Evolutionary conservation across 2,888 invertebrate species (phyloP), one percentile per base, ranked within the genome.

Genomic region (Drosophila gaucha): DNA sequence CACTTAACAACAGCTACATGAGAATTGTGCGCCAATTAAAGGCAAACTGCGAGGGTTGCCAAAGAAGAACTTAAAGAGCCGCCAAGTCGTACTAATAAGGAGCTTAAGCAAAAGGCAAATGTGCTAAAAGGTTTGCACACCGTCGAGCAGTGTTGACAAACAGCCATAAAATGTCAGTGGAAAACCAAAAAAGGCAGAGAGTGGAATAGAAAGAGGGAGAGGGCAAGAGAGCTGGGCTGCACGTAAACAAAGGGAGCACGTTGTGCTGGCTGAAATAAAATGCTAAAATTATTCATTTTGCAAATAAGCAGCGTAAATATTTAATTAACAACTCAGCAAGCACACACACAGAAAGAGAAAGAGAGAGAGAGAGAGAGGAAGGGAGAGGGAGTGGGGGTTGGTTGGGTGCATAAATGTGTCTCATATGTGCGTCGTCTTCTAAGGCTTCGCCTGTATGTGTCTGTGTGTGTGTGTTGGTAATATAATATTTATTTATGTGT

Each of bases 291-390:
- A 89, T 86, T 88, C 86, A 87, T 88, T 83, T 83, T 78, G 89
- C 86, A 88, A 86, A 89, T 89, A 88, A 82, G 88, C 87, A 86
- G 75, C 67, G 84, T 87, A 87, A 87, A 87, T 89, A 89, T 89
- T 87, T 87, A 87, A 87, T 87, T 89, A 87, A 80, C 84, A 88
- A 83, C 80, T 78, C 78, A 68, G 74, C 77, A 64, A 56, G 50
- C 62, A 68, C 64, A 71, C 69, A 77, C 60, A 58, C 6, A 24
- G 33, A 39, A 24, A 49, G 24, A 38, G 28, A 10, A 28, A 12
- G 26, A 16, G 28, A 3, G 43, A 3, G 43, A 0, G 26, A 12
- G 26, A 3, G 39, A 8, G 39, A 12, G 26, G n/a, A n/a, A 6
- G 43, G 2, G 28, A 14, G 43, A 18, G 28, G n/a, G 36, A 24